Evolutionary conservation across 1,140 invertebrate species (phyloP).

Genomic region (Drosophila equinoxialis): DNA sequence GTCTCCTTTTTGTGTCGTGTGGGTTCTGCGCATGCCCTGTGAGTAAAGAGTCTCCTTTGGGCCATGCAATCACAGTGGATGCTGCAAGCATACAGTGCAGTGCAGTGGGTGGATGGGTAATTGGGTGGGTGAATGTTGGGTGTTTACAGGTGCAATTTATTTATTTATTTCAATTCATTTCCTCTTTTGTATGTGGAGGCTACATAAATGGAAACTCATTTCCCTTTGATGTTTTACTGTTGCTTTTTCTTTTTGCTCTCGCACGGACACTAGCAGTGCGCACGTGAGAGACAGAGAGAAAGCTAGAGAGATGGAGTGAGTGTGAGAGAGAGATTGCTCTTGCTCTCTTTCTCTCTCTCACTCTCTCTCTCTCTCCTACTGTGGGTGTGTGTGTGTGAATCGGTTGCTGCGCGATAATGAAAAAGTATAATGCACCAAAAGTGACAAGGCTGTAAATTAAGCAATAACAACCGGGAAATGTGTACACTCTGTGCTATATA

Average conservation of each 20-base stretch:
- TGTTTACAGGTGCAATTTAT: slow-evolving; percentile 73
- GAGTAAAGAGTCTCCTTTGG: background rate
- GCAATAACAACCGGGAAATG: slow-evolving; percentile 59
- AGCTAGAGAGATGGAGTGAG: slow-evolving; percentile 16
- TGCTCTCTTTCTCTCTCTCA: slow-evolving; percentile 13
- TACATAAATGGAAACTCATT: slow-evolving; percentile 80
- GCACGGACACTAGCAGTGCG: slow-evolving; percentile 41
- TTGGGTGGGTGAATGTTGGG: slow-evolving; percentile 3
- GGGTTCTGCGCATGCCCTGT: background rate
- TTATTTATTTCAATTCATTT: slow-evolving; percentile 83
- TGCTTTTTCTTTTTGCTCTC: slow-evolving; percentile 26
- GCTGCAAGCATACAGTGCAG: slow-evolving; percentile 1
- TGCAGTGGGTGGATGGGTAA: slow-evolving; percentile 16
- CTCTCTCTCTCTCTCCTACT: slow-evolving; percentile 22
- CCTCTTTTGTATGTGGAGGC: slow-evolving; percentile 73
- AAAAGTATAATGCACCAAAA: slow-evolving; percentile 81
- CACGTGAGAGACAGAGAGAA: slow-evolving; percentile 20
- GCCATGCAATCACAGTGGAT: slow-evolving; percentile 32
- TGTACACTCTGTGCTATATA: slow-evolving; percentile 49
- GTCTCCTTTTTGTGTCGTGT: background rate
- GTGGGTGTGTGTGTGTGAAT: slow-evolving; percentile 7
- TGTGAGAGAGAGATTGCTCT: background rate
- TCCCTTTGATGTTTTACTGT: slow-evolving; percentile 75
- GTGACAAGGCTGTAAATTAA: slow-evolving; percentile 82
- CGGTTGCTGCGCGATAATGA: slow-evolving; percentile 73